These are phyloP conservation scores for Aleadryas rufinucha DNA, from an alignment of 2,113 vertebrate species.

Conservation along the genomic window DNA sequence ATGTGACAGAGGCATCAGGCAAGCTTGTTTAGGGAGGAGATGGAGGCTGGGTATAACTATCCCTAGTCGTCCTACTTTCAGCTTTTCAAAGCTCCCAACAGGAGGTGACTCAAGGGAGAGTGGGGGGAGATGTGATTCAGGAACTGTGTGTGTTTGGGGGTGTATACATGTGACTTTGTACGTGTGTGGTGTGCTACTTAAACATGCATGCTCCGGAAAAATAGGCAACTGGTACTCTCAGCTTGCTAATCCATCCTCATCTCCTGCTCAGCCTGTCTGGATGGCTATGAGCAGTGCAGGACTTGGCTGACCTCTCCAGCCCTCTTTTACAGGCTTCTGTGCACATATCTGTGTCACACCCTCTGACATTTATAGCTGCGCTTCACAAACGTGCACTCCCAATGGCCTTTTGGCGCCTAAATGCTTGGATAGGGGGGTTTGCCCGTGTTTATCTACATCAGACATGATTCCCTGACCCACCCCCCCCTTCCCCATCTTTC, in stretches of 20 bases:
- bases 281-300: neutral
- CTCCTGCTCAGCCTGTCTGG: neutral
- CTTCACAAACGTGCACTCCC: neutral
- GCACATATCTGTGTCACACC: neutral
- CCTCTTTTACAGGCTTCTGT: neutral
- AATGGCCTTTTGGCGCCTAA: neutral
- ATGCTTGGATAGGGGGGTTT: neutral
- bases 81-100: conserved; percentile 12
- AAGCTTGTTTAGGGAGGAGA: neutral
- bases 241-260: neutral
- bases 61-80: conserved; percentile 14
- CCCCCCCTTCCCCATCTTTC: neutral
- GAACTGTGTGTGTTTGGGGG: neutral
- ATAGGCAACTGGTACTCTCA: neutral
- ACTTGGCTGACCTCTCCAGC: conserved; percentile 37
- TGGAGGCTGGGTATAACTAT: neutral
- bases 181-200: neutral
- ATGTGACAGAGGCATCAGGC: neutral
- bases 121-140: conserved; percentile 32
- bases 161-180: neutral
- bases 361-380: neutral
- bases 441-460: neutral
- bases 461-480: neutral
- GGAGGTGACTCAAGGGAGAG: conserved; percentile 45
- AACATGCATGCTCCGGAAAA: neutral